These are phyloP conservation scores for Serranus cabrilla DNA, from an alignment of 2,797 vertebrate species.

Conservation along the genomic window DNA sequence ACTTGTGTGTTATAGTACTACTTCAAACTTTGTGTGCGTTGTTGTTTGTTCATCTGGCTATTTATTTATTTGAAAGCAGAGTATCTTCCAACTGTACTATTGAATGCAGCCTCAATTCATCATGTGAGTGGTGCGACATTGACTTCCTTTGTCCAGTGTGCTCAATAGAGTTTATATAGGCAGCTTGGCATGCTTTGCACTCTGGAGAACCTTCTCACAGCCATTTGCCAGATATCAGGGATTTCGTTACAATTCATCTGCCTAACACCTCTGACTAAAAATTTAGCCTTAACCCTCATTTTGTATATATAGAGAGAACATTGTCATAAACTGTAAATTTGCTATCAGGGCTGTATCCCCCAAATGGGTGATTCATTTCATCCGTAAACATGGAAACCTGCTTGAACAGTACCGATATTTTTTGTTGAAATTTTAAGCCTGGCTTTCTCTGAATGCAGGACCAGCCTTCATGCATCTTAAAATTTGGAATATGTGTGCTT, in stretches of 20 bases:
- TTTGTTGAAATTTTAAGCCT: constrained; percentile 62
- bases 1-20: constrained; percentile 51
- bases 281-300: constrained; percentile 88
- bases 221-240: constrained; percentile 89
- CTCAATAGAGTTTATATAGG: constrained; percentile 75
- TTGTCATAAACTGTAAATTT: constrained; percentile 78
- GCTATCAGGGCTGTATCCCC: constrained; percentile 77
- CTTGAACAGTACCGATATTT: constrained; percentile 63
- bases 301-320: constrained; percentile 72
- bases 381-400: constrained; percentile 65
- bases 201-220: constrained; percentile 82
- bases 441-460: constrained; percentile 78
- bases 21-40: constrained; percentile 62
- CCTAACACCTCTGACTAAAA: constrained; percentile 84
- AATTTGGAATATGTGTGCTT: constrained; percentile 76
- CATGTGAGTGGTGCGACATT: constrained; percentile 60
- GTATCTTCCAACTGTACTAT: constrained; percentile 73
- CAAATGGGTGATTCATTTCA: constrained; percentile 70
- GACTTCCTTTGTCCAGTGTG: constrained; percentile 72
- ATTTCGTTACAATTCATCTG: constrained; percentile 85
- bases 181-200: constrained; percentile 86
- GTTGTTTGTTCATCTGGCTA: constrained; percentile 69
- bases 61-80: constrained; percentile 81
- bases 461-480: constrained; percentile 71
- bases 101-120: constrained; percentile 71